These are phyloP conservation scores for Acheta domesticus DNA, from an alignment of 2,888 invertebrate genomes.

Conservation along the genomic window DNA sequence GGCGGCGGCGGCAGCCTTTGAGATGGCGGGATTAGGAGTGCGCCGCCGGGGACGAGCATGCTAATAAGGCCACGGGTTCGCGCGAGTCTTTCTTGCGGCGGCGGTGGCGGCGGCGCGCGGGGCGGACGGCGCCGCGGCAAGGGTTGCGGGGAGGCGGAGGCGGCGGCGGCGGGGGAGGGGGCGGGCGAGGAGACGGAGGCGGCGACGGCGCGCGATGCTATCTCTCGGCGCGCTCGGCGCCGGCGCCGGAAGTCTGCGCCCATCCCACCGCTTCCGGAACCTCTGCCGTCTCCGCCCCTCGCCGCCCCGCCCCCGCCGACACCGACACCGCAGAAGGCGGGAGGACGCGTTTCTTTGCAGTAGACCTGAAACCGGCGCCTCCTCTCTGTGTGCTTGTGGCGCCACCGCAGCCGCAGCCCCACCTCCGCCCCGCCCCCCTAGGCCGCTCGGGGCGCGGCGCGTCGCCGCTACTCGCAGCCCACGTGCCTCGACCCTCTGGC, in stretches of 20 bases:
- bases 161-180: not conserved
- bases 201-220: not conserved
- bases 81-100: not conserved
- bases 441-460: not conserved
- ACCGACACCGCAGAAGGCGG: not conserved
- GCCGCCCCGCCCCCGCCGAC: not conserved
- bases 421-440: not conserved
- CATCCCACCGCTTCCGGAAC: not conserved
- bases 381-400: not conserved
- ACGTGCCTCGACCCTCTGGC: not conserved
- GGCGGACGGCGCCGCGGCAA: not conserved
- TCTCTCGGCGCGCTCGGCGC: constrained; percentile 9
- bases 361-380: not conserved
- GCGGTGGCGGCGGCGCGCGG: not conserved
- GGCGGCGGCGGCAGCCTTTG: not conserved
- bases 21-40: not conserved
- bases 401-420: not conserved
- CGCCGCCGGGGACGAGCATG: constrained; percentile 1
- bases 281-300: not conserved
- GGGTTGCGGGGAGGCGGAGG: not conserved
- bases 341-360: not conserved
- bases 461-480: not conserved
- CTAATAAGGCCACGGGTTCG: constrained; percentile 10
- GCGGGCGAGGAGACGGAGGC: not conserved
- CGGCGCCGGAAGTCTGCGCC: not conserved